Evolutionary conservation across 2,888 invertebrate genomes (phyloP).

Genomic region (Philonicus albiceps): DNA sequence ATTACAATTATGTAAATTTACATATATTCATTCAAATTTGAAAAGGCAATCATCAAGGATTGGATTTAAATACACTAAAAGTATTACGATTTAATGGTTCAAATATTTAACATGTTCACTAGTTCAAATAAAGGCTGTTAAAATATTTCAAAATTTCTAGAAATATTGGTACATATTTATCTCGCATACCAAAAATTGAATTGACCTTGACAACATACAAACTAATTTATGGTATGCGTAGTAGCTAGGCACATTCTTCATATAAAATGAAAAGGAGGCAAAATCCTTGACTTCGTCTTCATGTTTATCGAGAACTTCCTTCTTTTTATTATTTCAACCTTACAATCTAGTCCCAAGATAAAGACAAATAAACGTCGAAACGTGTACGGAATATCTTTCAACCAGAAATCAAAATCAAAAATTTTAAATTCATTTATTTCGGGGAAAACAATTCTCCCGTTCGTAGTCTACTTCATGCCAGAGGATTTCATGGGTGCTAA

Average conservation of each 20-base stretch:
- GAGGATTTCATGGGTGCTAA: background rate
- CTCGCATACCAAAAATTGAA: background rate
- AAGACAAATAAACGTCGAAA: background rate
- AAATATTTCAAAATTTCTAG: background rate
- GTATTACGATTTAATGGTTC: no score
- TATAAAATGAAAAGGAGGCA: background rate
- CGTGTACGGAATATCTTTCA: background rate
- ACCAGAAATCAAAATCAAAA: background rate
- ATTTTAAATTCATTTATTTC: background rate
- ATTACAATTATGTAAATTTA: no score
- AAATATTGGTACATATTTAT: background rate
- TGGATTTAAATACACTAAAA: no score
- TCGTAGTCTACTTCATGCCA: background rate
- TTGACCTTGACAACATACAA: background rate
- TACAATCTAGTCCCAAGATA: background rate
- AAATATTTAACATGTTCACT: no score
- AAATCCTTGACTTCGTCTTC: background rate
- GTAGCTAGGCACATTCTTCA: background rate
- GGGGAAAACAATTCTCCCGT: background rate
- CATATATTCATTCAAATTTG: no score
- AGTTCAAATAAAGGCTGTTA: background rate
- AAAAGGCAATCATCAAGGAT: no score
- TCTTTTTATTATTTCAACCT: background rate
- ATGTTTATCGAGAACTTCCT: background rate
- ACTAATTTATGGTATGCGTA: background rate